These are phyloP conservation scores for Auanema freiburgensis DNA, from an alignment of 2,888 invertebrate species.

Conservation along the genomic window DNA sequence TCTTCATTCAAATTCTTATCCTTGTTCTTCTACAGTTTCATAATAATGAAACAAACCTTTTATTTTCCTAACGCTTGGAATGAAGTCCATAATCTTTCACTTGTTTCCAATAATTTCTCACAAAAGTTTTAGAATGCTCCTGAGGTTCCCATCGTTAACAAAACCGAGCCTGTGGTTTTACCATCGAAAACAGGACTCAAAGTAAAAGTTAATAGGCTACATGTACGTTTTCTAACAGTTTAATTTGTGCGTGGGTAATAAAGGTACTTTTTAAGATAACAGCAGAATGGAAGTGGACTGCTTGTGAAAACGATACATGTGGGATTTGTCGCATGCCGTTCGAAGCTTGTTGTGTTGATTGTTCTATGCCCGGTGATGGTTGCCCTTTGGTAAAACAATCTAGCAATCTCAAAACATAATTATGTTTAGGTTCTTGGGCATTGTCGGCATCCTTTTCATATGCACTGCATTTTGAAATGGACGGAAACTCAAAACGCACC, in stretches of 20 bases:
- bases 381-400: conserved; percentile 52
- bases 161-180: conserved; percentile 19
- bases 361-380: conserved; percentile 59
- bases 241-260: background rate
- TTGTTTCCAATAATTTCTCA: too few species aligned
- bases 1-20: too few species aligned
- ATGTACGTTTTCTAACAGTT: conserved; percentile 24
- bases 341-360: conserved; percentile 72
- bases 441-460: conserved; percentile 98
- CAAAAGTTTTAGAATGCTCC: too few species aligned
- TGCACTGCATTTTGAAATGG: conserved; percentile 99
- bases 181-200: conserved; percentile 29
- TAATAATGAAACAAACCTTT: too few species aligned
- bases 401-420: background rate
- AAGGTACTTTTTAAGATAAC: conserved; percentile 32
- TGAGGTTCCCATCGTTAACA: background rate
- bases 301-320: conserved; percentile 97
- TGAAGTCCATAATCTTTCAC: too few species aligned
- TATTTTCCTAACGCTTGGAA: too few species aligned
- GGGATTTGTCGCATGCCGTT: conserved; percentile 99
- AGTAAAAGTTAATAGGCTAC: conserved; percentile 30
- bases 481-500: conserved; percentile 76
- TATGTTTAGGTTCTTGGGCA: conserved; percentile 73
- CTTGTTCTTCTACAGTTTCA: too few species aligned
- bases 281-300: conserved; percentile 92